Evolutionary conservation across 1,140 invertebrate species (phyloP), one percentile per base, ranked within the genome.

Genomic region (Aphis craccivora): DNA sequence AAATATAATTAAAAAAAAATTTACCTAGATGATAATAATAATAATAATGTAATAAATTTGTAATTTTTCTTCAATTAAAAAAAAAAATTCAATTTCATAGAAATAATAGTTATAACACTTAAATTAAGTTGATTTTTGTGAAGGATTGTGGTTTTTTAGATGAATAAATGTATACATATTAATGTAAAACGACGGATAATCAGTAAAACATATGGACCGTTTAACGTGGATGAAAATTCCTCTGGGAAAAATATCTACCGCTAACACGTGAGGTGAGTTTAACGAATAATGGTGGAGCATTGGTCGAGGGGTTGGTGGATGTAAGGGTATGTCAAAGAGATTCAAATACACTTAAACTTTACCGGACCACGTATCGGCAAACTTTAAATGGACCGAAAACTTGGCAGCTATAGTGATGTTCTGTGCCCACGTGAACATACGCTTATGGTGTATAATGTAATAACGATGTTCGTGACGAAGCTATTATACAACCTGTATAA

Each of bases 371-470:
- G 51, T 86, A 91, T 93, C 43, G 81, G 45, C n/a, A 93, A 93
- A 93, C 60, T 84, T 93, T 86, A 86, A 93, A 93, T 93, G 91
- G 43, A 93, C 91, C 81, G 48, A 93, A 93, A 93, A 93, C 81
- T 93, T 93, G 45, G 76, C 43, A 40, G 35, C 48, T 25, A 40
- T 86, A 83, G 25, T 9, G 90, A 48, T 14, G 67, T 5, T 81
- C 60, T 20, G 20, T 4, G 67, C 9, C 18, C 35, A 43, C 40
- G 37, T 35, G 4, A 83, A 48, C 43, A 35, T 37, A 67, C 45
- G 43, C 43, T 18, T 30, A 35, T 84, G 11, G 25, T 53, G 48
- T 93, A 40, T 93, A 93, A 93, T 93, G 91, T 84, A 93, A 93
- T 93, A 93, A 84, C 81, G 91, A 22, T 93, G 91, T 93, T 93